phyloP scores from a whole-genome alignment of 1,140 invertebrate species.

The Drosophila micromelanica region DNA sequence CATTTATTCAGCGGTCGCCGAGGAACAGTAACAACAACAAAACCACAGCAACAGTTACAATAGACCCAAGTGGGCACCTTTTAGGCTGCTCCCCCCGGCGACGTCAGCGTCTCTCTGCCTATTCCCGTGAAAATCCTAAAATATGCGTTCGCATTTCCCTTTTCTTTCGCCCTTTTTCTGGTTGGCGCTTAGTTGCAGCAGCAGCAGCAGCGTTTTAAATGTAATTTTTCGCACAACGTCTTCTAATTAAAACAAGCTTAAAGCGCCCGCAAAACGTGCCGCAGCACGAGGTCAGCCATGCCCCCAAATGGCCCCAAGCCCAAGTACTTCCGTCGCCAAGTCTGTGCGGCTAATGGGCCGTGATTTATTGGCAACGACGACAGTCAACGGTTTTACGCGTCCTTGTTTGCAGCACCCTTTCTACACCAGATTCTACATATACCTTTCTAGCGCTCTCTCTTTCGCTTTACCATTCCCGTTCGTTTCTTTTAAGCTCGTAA shows the following conservation, averaged over 20 bases:
- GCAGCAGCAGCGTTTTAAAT: conserved; percentile 59
- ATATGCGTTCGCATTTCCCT: conserved; percentile 72
- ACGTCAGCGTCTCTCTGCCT: background rate
- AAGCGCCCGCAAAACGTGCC: conserved; percentile 59
- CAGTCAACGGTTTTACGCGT: conserved; percentile 46
- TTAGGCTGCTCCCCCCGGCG: background rate
- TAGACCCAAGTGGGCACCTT: background rate
- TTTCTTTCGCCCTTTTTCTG: conserved; percentile 8
- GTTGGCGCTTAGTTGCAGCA: conserved; percentile 20
- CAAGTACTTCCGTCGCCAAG: conserved; percentile 45
- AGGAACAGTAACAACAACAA: conserved; percentile 19
- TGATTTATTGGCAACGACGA: conserved; percentile 79
- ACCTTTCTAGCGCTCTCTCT: background rate
- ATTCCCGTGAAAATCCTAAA: conserved; percentile 71
- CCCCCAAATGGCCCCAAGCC: conserved; percentile 6
- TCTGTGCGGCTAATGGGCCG: conserved; percentile 71
- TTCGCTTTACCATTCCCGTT: background rate
- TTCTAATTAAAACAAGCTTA: conserved; percentile 83
- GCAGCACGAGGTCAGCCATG: conserved; percentile 60
- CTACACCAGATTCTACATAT: background rate
- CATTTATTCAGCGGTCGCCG: conserved; percentile 77
- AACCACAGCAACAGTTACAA: background rate
- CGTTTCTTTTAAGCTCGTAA: conserved; percentile 52
- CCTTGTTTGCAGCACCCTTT: conserved; percentile 29
- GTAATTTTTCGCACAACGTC: conserved; percentile 74